phyloP scores from a whole-genome alignment of 2,113 vertebrate genomes.

The Ascaphus truei region DNA sequence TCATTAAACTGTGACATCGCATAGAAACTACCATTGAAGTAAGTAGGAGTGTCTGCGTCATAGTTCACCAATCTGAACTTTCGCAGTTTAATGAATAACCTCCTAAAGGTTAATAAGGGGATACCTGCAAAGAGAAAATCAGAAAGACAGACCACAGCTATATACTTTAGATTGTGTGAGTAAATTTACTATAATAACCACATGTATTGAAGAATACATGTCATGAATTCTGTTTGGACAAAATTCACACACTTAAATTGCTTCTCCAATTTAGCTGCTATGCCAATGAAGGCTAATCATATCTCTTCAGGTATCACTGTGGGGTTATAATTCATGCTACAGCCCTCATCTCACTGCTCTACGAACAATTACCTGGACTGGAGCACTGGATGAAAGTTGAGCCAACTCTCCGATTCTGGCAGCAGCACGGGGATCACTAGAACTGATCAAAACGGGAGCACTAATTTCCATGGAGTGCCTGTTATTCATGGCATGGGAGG shows the following conservation, averaged over 20 bases:
- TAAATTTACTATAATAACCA: too few species aligned
- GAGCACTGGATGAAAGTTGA: constrained; percentile 72
- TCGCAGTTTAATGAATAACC: too few species aligned
- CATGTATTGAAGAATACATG: too few species aligned
- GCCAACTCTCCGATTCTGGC: constrained; percentile 84
- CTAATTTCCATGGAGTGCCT: constrained; percentile 98
- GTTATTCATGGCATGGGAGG: constrained; percentile 83
- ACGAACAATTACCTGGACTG: constrained; percentile 66
- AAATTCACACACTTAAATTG: too few species aligned
- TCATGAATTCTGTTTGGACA: too few species aligned
- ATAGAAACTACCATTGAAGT: too few species aligned
- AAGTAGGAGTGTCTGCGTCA: too few species aligned
- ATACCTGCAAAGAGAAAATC: constrained; percentile 10
- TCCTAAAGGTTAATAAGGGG: background rate
- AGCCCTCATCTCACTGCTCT: constrained; percentile 10
- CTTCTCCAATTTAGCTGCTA: background rate
- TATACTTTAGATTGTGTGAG: too few species aligned
- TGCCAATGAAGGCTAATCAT: background rate
- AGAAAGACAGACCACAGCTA: too few species aligned
- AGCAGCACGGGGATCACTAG: constrained; percentile 86
- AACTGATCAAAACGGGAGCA: constrained; percentile 92
- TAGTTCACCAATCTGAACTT: too few species aligned
- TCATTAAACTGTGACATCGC: too few species aligned
- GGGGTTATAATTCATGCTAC: background rate
- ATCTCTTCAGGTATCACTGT: background rate